Evolutionary conservation across 2,113 vertebrate genomes (phyloP).

Genomic region (Larimichthys crocea): DNA sequence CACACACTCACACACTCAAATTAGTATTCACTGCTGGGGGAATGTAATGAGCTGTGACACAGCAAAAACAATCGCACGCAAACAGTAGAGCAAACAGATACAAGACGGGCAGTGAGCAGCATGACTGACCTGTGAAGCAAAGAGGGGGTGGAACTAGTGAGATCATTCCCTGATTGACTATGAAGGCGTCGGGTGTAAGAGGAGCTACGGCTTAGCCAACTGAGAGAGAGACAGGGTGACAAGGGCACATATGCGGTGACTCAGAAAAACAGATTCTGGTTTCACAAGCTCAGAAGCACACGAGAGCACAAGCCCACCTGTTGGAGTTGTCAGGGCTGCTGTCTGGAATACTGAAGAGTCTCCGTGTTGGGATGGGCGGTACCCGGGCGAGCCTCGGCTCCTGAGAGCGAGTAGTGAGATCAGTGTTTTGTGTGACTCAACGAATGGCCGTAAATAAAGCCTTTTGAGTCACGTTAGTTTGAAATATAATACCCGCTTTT

Average conservation of each 20-base stretch:
- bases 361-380: constrained; percentile 82
- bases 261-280: constrained; percentile 49
- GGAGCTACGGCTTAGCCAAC: constrained; percentile 86
- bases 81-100: constrained; percentile 34
- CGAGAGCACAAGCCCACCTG: constrained; percentile 71
- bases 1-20: neutral
- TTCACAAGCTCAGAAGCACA: constrained; percentile 27
- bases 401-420: constrained; percentile 56
- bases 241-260: constrained; percentile 57
- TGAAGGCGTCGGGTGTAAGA: constrained; percentile 85
- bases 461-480: constrained; percentile 18
- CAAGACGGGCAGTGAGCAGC: constrained; percentile 46
- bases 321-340: constrained; percentile 79
- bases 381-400: constrained; percentile 85
- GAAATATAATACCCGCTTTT: neutral
- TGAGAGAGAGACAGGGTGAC: constrained; percentile 70
- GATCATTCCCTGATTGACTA: constrained; percentile 82
- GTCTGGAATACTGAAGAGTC: constrained; percentile 85
- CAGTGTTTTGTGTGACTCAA: constrained; percentile 18
- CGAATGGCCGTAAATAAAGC: constrained; percentile 21
- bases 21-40: constrained; percentile 24
- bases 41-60: constrained; percentile 33
- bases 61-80: constrained; percentile 42
- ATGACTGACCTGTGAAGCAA: constrained; percentile 84
- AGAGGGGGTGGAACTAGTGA: constrained; percentile 79